Evolutionary conservation across 2,888 invertebrate genomes (phyloP), one percentile per base, ranked within the genome.

Genomic region (Paralinhomoeus sp.): DNA sequence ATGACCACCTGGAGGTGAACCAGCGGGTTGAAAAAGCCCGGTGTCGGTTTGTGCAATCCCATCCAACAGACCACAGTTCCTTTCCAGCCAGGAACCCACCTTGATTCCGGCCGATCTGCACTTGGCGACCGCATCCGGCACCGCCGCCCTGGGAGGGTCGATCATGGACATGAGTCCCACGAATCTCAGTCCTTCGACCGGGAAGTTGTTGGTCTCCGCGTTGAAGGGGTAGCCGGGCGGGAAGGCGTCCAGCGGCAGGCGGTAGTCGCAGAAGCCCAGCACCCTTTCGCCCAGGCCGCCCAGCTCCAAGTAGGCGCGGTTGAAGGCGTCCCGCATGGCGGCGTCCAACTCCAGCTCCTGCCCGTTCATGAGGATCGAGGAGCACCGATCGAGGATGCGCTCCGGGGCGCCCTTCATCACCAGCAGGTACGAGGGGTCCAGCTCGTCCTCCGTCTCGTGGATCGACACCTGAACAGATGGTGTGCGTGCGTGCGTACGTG

Each of bases 251-350:
- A 12, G 12, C 7, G 27, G 27, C 27, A 27, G 27, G 7, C 12
- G 73, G 50, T 75, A 75, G 67, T 97, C 93, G 68, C 93, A 93
- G 74, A 97, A 84, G 20, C 79, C 72, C 41, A 82, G 68, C 1
- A 84, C 81, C 46, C 83, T 72, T 63, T 84, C 83, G 24, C 84
- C 84, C 63, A 79, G 73, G 51, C 78, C 77, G 44, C 81, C 83
- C 45, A 85, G 64, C 61, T 77, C 78, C 44, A 75, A 70, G 60
- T 82, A 79, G 43, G 75, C 72, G 40, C n/a, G n/a, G 56, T 74
- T 73, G 23, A 77, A 66, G 41, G 70, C 67, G 43, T 70, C 67
- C 51, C 71, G 71, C 52, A 71, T 61, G 40, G 62, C 58, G n/a
- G 65, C 64, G 49, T 64, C 63, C 38, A 80, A 60, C 1, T 63